Conservation (phyloP, 2,888 invertebrate genomes). For the Caenorhabditis japonica region DNA sequence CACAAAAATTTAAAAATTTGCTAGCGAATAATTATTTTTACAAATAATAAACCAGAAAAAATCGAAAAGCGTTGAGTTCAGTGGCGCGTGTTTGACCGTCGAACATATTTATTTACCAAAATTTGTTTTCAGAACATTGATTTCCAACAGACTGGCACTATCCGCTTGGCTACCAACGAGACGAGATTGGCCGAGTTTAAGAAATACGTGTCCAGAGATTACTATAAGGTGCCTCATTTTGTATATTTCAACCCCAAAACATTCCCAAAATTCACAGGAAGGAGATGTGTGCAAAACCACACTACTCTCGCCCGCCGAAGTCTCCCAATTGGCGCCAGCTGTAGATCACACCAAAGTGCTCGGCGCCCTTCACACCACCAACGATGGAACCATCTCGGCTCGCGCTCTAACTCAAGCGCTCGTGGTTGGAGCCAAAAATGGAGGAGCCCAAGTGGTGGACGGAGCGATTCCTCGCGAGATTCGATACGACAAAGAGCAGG, state of each 20-base stretch:
- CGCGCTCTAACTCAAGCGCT: slow-evolving; percentile 79
- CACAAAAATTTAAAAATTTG: too few relatives aligned
- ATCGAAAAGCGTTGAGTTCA: too few relatives aligned
- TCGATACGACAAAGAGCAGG: slow-evolving; percentile 60
- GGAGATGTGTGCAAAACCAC: slow-evolving; percentile 68
- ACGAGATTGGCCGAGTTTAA: slow-evolving; percentile 78
- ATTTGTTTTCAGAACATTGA: slow-evolving; percentile 78
- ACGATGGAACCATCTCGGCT: slow-evolving; percentile 79
- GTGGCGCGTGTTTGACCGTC: too few relatives aligned
- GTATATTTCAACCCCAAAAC: too few relatives aligned
- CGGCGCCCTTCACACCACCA: slow-evolving; percentile 78
- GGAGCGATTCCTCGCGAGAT: slow-evolving; percentile 65
- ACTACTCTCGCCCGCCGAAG: slow-evolving; percentile 75
- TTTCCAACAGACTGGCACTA: slow-evolving; percentile 78
- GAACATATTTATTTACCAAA: too few relatives aligned
- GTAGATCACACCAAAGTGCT: slow-evolving; percentile 76
- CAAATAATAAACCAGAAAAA: too few relatives aligned
- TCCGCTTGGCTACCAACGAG: slow-evolving; percentile 78
- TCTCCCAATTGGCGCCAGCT: slow-evolving; percentile 77
- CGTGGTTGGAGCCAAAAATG: slow-evolving; percentile 78
- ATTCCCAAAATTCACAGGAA: too few relatives aligned
- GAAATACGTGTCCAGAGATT: slow-evolving; percentile 78
- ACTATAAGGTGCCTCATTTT: slow-evolving; percentile 71
- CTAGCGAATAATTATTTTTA: slow-evolving; percentile 13
- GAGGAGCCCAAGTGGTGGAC: slow-evolving; percentile 77